Evolutionary conservation across 2,113 vertebrate genomes (phyloP).

Genomic region (Labeo rohita): DNA sequence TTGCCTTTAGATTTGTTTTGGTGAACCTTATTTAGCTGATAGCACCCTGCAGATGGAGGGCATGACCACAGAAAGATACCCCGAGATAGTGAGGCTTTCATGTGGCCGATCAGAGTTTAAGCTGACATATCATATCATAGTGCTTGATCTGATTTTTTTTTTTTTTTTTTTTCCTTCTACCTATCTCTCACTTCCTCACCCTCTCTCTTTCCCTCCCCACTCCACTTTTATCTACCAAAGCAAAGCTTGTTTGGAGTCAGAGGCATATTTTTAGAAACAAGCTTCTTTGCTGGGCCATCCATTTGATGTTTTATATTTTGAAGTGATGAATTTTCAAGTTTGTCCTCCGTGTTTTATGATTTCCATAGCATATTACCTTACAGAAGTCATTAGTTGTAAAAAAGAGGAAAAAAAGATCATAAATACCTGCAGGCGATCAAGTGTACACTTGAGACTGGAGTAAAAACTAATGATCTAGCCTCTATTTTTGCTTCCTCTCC

Average conservation of each 20-base stretch:
- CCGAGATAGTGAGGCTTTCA: conserved; percentile 21
- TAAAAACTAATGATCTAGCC: not conserved
- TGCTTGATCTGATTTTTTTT: not conserved
- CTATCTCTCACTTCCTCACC: not conserved
- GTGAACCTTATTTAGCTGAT: conserved; percentile 3
- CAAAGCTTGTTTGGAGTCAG: conserved; percentile 41
- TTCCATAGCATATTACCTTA: not conserved
- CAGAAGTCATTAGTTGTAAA: not conserved
- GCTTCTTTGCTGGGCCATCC: conserved; percentile 10
- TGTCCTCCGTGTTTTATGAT: not conserved
- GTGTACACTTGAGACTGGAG: not conserved
- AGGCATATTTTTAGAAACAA: conserved; percentile 28
- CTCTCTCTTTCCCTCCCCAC: not conserved
- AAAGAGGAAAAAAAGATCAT: not conserved
- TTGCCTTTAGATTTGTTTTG: not conserved
- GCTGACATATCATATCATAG: conserved; percentile 9
- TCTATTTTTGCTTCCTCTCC: not conserved
- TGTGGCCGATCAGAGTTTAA: conserved; percentile 33
- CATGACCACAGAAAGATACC: conserved; percentile 25
- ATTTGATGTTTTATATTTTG: not conserved
- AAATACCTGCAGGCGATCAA: not conserved
- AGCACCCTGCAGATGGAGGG: conserved; percentile 5
- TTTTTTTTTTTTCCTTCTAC: not conserved
- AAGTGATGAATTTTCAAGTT: not conserved
- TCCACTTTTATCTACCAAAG: not conserved